Conservation (phyloP, 1,140 invertebrate genomes). For the Octopus bimaculoides region DNA sequence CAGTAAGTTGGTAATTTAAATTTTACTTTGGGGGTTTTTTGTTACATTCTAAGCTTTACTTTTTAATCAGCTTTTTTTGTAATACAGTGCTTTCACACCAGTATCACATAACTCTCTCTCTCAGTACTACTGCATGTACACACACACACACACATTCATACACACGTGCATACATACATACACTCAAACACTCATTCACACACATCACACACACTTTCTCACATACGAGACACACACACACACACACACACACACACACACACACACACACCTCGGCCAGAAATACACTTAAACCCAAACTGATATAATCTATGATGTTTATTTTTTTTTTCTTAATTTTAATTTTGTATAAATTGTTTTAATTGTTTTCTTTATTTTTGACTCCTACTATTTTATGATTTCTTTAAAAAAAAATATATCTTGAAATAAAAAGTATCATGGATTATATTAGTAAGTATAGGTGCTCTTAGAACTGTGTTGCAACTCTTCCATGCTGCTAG, state of each 20-base stretch:
- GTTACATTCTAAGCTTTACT: not conserved
- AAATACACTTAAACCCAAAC: no score
- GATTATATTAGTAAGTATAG: not conserved
- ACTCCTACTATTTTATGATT: no score
- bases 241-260: no score
- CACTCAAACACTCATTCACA: constrained; percentile 15
- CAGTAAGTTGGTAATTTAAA: not conserved
- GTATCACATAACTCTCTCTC: not conserved
- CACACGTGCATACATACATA: constrained; percentile 20
- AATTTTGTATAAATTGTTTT: no score
- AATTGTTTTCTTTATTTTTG: no score
- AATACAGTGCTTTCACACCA: constrained; percentile 12
- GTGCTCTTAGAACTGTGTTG: constrained; percentile 11
- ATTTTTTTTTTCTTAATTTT: no score
- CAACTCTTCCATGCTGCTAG: constrained; percentile 8
- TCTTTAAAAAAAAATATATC: no score
- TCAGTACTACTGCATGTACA: not conserved
- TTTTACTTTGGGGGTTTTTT: not conserved
- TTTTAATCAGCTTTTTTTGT: constrained; percentile 6
- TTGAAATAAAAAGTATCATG: not conserved
- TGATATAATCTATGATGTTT: no score
- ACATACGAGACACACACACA: no score
- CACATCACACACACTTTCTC: not conserved
- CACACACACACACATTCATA: constrained; percentile 6
- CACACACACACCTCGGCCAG: no score